Evolutionary conservation across 2,113 vertebrate genomes (phyloP).

Genomic region (Callithrix jacchus): DNA sequence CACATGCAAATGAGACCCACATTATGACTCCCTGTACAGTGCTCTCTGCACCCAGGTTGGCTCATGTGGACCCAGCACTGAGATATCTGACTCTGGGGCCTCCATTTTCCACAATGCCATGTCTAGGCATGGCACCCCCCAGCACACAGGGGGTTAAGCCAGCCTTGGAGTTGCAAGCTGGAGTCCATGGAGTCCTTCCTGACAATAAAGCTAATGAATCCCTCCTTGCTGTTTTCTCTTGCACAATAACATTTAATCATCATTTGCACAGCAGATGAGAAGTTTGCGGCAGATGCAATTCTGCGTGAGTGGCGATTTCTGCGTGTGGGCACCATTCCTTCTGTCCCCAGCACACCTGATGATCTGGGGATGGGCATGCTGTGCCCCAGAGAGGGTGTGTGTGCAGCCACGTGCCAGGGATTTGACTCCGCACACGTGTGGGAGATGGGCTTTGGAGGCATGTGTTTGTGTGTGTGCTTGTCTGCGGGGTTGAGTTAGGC

Average conservation of each 20-base stretch:
- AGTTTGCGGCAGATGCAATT: slow-evolving; percentile 71
- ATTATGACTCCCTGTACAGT: not conserved
- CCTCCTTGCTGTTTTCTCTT: slow-evolving; percentile 74
- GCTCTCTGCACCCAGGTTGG: not conserved
- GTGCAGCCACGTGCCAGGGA: not conserved
- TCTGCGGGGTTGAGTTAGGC: not conserved
- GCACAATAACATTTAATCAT: slow-evolving; percentile 78
- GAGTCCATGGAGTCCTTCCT: slow-evolving; percentile 57
- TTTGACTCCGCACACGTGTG: not conserved
- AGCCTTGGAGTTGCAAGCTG: slow-evolving; percentile 31
- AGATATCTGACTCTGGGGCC: not conserved
- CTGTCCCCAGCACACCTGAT: slow-evolving; percentile 74
- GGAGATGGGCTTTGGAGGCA: not conserved
- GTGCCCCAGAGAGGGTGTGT: not conserved
- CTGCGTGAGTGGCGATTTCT: slow-evolving; percentile 68
- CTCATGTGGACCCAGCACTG: not conserved
- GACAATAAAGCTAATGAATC: slow-evolving; percentile 78
- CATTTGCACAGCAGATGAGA: slow-evolving; percentile 75
- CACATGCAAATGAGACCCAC: not conserved
- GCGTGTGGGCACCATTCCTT: slow-evolving; percentile 46
- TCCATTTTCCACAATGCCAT: not conserved
- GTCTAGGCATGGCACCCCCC: not conserved
- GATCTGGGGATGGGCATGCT: slow-evolving; percentile 15
- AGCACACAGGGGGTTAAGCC: slow-evolving; percentile 65
- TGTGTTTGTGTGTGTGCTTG: not conserved